Base-by-base conservation (phyloP, 2,113 vertebrate species). In the Forbesichthys agassizii region DNA sequence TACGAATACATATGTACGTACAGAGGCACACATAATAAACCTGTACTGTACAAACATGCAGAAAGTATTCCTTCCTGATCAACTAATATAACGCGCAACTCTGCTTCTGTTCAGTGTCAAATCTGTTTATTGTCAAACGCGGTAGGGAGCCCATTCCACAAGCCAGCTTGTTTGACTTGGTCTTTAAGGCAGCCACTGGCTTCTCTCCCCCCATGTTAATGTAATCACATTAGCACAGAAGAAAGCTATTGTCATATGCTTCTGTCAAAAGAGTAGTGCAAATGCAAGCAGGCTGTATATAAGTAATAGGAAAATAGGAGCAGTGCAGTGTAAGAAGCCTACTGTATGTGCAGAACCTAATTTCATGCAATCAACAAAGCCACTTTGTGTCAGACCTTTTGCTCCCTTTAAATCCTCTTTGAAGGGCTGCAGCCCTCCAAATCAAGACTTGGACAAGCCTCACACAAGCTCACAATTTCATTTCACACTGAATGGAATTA, bases 341-440 rank as follows among this genome's bases (percentile, higher is more conserved):
- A 27, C 27, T 27, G 27, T 27, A 75, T 75, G 64, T 72, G 73
- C 70, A 73, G 77, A 83, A 83, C 69, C 83, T 83, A 73, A 90
- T 91, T 88, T 91, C 83, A 90, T 78, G 77, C 79, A 84, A 86
- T 88, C 82, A 88, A 86, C 86, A 91, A 89, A 90, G 83, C 84
- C 76, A 86, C 79, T 88, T 85, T 83, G 71, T 88, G 83, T 84
- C 79, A 85, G 80, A 81, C 78, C 82, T 86, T 61, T 85, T 86
- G 74, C 80, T 86, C 75, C 76, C 70, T 82, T 84, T 77, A 85
- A 88, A 89, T 86, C 83, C 83, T 68, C 64, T 82, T 85, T 84
- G 85, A 58, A 81, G 72, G 89, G 77, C 78, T 69, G 65, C 78
- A 46, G 79, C 86, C 85, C 75, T 82, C 64, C 11, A 69, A 79